Evolutionary conservation across 2,113 vertebrate species (phyloP).

Genomic region (Numida meleagris): DNA sequence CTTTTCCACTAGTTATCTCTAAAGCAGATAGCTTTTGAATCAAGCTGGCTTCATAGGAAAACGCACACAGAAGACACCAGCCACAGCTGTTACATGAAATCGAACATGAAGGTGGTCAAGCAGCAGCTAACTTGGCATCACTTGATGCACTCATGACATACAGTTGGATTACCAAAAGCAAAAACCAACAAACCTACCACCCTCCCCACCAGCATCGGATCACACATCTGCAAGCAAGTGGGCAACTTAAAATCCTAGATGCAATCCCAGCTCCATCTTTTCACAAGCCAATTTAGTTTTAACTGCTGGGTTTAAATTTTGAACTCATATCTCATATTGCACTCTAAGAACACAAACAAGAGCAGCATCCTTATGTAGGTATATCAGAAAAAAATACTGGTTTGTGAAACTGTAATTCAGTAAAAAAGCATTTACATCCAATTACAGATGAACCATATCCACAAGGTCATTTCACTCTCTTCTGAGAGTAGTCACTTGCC

Average conservation of each 20-base stretch:
- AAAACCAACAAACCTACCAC: not conserved
- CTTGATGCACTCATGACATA: not conserved
- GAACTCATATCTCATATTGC: not conserved
- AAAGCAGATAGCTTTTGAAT: not conserved
- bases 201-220: not conserved
- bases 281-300: not conserved
- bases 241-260: not conserved
- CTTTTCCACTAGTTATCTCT: not conserved
- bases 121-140: not conserved
- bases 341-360: not conserved
- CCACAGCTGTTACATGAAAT: not conserved
- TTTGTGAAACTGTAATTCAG: not conserved
- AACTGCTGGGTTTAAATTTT: not conserved
- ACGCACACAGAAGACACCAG: not conserved
- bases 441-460: not conserved
- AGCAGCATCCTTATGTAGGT: not conserved
- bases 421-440: not conserved
- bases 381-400: not conserved
- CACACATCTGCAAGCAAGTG: fast-evolving
- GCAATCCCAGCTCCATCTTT: not conserved
- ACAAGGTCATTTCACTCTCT: not conserved
- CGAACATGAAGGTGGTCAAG: not conserved
- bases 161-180: not conserved
- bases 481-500: not conserved
- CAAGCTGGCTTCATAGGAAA: not conserved